These are phyloP conservation scores for Canis aureus DNA, from an alignment of 2,113 vertebrate species.

Conservation along the genomic window DNA sequence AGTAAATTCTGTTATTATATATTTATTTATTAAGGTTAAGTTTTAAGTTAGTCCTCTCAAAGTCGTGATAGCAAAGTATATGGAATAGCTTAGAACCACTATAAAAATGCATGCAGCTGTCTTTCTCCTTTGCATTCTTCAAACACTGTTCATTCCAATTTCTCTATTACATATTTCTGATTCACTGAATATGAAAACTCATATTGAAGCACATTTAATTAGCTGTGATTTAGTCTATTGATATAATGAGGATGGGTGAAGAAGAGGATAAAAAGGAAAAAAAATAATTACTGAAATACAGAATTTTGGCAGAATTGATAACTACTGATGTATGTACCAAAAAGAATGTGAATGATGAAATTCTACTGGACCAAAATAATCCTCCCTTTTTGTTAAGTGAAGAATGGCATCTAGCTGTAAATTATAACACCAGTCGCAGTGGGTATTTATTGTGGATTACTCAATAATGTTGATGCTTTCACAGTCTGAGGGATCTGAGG, in stretches of 20 bases:
- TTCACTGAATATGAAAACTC: constrained; percentile 59
- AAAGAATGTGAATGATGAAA: constrained; percentile 43
- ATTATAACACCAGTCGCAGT: background rate
- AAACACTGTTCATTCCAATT: constrained; percentile 48
- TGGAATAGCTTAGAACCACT: background rate
- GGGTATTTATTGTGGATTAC: background rate
- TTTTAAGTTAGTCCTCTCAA: background rate
- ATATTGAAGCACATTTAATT: constrained; percentile 57
- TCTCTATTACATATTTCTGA: constrained; percentile 57
- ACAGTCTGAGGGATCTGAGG: background rate
- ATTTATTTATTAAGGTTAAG: constrained; percentile 35
- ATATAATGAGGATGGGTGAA: constrained; percentile 3
- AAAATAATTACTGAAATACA: constrained; percentile 60
- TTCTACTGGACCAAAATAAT: constrained; percentile 60
- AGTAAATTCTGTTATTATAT: background rate
- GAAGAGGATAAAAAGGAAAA: constrained; percentile 8
- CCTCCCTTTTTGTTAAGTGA: constrained; percentile 34
- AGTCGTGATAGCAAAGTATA: background rate
- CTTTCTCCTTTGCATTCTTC: constrained; percentile 60
- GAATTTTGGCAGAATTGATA: constrained; percentile 50
- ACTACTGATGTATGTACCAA: background rate
- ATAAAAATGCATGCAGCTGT: background rate
- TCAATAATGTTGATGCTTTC: background rate
- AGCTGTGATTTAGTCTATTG: constrained; percentile 67
- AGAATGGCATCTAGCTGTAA: constrained; percentile 8